Conservation (phyloP, 2,888 invertebrate species). For the Callyntrura sp. region DNA sequence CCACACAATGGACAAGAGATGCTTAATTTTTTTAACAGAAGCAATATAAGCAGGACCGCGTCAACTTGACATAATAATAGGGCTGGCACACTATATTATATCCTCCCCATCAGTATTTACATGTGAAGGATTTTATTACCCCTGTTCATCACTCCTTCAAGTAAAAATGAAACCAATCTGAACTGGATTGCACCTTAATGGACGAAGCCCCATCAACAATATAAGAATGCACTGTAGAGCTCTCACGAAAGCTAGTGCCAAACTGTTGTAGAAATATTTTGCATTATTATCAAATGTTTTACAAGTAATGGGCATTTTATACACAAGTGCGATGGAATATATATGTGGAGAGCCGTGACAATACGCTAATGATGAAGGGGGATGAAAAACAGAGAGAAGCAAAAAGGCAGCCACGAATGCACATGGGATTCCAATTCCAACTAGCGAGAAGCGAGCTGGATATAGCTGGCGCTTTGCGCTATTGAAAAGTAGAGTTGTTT, state of each 20-base stretch:
- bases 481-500: constrained; percentile 2
- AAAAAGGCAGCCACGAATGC: not conserved
- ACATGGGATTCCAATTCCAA: constrained; percentile 64
- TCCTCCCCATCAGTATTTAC: not conserved
- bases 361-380: constrained; percentile 59
- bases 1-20: too few relatives aligned
- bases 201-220: too few relatives aligned
- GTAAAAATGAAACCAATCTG: constrained; percentile 18
- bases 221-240: not conserved
- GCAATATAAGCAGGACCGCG: too few relatives aligned
- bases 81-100: too few relatives aligned
- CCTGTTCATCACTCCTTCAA: not conserved
- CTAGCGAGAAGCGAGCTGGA: not conserved
- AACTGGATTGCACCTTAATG: not conserved
- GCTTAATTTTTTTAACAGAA: too few relatives aligned
- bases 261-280: too few relatives aligned
- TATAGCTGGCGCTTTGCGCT: not conserved
- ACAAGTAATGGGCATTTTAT: too few relatives aligned
- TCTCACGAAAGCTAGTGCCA: too few relatives aligned
- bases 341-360: too few relatives aligned
- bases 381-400: constrained; percentile 48
- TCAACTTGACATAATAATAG: too few relatives aligned
- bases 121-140: not conserved
- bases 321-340: too few relatives aligned
- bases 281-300: too few relatives aligned